Base-by-base conservation (phyloP, 2,113 vertebrate genomes). In the Thunnus thynnus region DNA sequence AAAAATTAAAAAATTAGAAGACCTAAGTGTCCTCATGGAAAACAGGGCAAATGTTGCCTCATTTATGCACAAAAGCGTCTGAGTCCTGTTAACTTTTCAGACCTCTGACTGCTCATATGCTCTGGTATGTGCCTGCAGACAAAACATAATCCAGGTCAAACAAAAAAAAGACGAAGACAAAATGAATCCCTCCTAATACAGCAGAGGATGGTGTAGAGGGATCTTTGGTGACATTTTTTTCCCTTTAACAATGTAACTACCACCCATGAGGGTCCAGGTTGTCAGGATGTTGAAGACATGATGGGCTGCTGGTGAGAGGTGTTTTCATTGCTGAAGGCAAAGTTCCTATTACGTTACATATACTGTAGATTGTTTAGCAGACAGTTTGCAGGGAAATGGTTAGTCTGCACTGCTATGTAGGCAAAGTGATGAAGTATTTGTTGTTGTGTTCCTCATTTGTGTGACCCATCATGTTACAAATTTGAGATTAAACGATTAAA, bases 101-200 rank as follows among this genome's bases (percentile, higher is more conserved):
- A 70, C 46, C 50, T 66, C 48, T 16, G 20, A 25, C 54, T 57
- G 58, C 54, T 32, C 54, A 55, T 57, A 66, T 74, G 58, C 61
- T 78, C 8, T 2, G 80, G 32, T 57, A 57, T 87, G 51, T 25
- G 67, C 86, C 83, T 62, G 58, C 70, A 72, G 88, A 81, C 44
- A 72, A 71, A 84, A 84, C 69, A 72, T 63, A 64, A 89, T 81
- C 80, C 72, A 74, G 78, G 76, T 70, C 64, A 60, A 73, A 84
- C 69, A 85, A 74, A 36, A 71, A 67, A 36, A 44, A 30, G 25
- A 63, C 41, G 64, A 69, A 65, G 54, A 76, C 25, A 27, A 63
- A 78, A 81, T 64, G 64, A 86, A 52, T 73, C 78, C 27, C 51
- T n/a, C 56, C 57, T 72, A 55, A 76, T 54, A 20, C 32, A 66